These are phyloP conservation scores for Psilopsiagon aymara DNA, from an alignment of 2,113 vertebrate genomes.

Conservation along the genomic window DNA sequence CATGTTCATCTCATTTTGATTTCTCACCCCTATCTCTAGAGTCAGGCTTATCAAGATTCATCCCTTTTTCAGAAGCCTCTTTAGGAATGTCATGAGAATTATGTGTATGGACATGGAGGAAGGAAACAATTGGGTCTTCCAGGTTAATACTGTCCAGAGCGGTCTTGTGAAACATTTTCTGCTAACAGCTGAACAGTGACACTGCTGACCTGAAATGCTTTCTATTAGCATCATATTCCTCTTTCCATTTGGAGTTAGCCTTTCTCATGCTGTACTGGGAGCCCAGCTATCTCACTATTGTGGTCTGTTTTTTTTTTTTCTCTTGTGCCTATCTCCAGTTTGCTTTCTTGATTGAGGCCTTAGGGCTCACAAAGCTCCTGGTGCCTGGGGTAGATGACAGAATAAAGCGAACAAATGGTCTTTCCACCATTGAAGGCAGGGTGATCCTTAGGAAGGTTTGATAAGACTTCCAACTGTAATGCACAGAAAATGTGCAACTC, in stretches of 20 bases:
- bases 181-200: not conserved
- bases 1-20: not conserved
- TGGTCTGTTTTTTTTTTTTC: not conserved
- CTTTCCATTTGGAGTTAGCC: not conserved
- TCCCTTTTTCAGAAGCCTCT: not conserved
- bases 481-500: not conserved
- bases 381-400: not conserved
- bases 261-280: not conserved
- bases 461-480: not conserved
- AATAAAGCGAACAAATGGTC: not conserved
- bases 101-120: not conserved
- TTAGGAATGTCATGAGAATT: not conserved
- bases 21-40: not conserved
- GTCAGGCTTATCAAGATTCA: not conserved
- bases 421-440: not conserved
- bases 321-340: not conserved
- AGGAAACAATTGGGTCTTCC: not conserved
- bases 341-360: not conserved
- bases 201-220: not conserved
- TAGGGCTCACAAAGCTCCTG: not conserved
- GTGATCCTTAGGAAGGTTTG: not conserved
- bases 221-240: not conserved
- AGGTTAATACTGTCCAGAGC: not conserved
- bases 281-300: not conserved
- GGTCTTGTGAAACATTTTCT: not conserved